These are phyloP conservation scores for Nerophis ophidion DNA, from an alignment of 2,113 vertebrate species.

Conservation along the genomic window DNA sequence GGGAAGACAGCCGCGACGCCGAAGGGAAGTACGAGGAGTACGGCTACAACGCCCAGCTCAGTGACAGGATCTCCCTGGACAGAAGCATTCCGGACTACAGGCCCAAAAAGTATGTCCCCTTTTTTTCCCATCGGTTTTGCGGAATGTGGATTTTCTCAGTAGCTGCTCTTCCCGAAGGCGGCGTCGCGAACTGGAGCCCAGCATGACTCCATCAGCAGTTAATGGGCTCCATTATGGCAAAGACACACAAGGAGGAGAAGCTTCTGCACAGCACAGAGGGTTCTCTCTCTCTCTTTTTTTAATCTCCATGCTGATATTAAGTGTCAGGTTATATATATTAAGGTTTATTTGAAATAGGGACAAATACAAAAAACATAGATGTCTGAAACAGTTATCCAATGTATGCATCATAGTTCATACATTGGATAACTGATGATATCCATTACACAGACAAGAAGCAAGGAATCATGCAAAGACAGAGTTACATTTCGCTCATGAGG, in stretches of 20 bases:
- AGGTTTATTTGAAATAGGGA: too few relatives aligned
- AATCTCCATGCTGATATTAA: neutral
- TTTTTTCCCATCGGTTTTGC: constrained; percentile 2
- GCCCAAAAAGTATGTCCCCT: constrained; percentile 85
- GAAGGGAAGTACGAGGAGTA: constrained; percentile 91
- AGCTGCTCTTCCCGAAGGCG: constrained; percentile 1
- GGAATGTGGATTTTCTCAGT: constrained; percentile 9
- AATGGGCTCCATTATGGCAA: constrained; percentile 31
- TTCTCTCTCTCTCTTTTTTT: neutral
- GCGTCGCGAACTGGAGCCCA: constrained; percentile 11
- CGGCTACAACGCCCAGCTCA: constrained; percentile 95
- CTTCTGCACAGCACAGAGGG: constrained; percentile 5
- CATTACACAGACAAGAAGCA: too few relatives aligned
- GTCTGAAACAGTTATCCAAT: too few relatives aligned
- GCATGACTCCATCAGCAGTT: constrained; percentile 32
- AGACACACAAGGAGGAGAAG: constrained; percentile 13
- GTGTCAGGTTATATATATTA: too few relatives aligned
- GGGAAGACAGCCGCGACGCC: constrained; percentile 80
- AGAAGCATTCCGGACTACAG: constrained; percentile 95
- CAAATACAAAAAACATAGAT: too few relatives aligned
- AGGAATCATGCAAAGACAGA: too few relatives aligned
- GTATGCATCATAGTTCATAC: too few relatives aligned
- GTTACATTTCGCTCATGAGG: too few relatives aligned
- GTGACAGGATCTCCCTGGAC: constrained; percentile 95
- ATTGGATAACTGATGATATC: too few relatives aligned